Evolutionary conservation across 2,113 vertebrate genomes (phyloP).

Genomic region (Pimephales promelas): DNA sequence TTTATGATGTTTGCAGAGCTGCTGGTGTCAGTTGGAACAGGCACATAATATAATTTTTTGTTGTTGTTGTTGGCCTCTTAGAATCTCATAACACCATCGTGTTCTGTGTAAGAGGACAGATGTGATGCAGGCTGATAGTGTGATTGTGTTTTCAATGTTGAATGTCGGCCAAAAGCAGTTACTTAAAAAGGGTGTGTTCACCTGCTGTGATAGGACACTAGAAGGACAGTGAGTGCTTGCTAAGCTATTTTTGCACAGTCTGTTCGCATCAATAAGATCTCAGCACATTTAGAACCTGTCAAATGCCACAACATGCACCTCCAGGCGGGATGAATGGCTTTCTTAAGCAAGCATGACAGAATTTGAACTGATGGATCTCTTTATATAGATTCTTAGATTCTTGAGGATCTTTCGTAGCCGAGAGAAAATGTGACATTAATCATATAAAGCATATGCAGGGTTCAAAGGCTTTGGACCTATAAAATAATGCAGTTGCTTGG

Average conservation of each 20-base stretch:
- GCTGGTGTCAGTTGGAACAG: conserved; percentile 2
- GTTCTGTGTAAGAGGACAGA: not conserved
- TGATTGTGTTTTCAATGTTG: not conserved
- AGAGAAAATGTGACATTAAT: not conserved
- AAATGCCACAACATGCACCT: conserved; percentile 5
- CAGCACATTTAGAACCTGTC: conserved; percentile 12
- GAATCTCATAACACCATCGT: not conserved
- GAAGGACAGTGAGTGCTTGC: conserved; percentile 38
- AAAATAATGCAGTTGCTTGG: not conserved
- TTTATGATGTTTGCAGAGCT: conserved; percentile 38
- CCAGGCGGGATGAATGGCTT: conserved; percentile 18
- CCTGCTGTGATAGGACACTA: conserved; percentile 31
- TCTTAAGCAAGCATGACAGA: conserved; percentile 33
- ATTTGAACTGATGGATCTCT: not conserved
- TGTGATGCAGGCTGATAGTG: not conserved
- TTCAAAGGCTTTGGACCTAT: not conserved
- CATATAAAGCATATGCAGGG: not conserved
- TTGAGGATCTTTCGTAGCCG: not conserved
- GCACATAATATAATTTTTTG: not conserved
- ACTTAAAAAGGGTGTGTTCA: not conserved
- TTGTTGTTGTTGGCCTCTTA: not conserved
- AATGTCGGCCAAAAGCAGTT: not conserved
- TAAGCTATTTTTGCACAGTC: conserved; percentile 40
- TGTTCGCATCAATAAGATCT: conserved; percentile 8
- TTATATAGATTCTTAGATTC: not conserved